Evolutionary conservation across 1,140 invertebrate genomes (phyloP).

Genomic region (Sarcophaga bullata): DNA sequence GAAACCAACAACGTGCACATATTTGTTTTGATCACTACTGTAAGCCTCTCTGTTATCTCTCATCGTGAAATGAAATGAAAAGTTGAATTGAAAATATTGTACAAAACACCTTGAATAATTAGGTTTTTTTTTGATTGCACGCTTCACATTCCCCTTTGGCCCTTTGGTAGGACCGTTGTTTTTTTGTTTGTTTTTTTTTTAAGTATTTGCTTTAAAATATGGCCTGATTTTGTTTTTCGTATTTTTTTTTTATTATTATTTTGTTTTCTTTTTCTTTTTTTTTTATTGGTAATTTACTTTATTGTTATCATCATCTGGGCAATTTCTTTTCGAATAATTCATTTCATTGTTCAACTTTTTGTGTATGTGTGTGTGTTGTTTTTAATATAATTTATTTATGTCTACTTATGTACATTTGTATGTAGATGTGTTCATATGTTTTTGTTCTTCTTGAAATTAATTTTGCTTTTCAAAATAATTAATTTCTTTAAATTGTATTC

Average conservation of each 20-base stretch:
- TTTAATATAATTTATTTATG: too few relatives aligned
- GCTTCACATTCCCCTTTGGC: too few relatives aligned
- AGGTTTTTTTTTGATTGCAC: not conserved
- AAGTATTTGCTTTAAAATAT: conserved; percentile 4
- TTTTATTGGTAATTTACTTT: not conserved
- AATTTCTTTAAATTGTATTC: too few relatives aligned
- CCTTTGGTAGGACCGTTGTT: too few relatives aligned
- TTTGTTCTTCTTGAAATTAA: too few relatives aligned
- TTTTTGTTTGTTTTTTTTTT: too few relatives aligned
- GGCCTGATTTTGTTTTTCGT: conserved; percentile 6
- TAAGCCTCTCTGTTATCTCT: not conserved
- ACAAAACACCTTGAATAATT: conserved; percentile 17
- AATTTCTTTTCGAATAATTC: conserved; percentile 16
- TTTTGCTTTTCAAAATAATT: too few relatives aligned
- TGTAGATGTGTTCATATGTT: too few relatives aligned
- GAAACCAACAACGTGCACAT: too few relatives aligned
- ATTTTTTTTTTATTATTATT: not conserved
- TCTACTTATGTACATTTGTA: too few relatives aligned
- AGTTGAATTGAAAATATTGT: not conserved
- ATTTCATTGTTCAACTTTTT: too few relatives aligned
- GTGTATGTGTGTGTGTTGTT: too few relatives aligned
- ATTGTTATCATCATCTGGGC: not conserved
- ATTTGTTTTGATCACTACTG: not conserved
- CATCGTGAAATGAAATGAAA: not conserved
- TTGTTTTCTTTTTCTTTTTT: not conserved